phyloP scores from a whole-genome alignment of 2,797 vertebrate genomes.

The Halcyon leucocephala region DNA sequence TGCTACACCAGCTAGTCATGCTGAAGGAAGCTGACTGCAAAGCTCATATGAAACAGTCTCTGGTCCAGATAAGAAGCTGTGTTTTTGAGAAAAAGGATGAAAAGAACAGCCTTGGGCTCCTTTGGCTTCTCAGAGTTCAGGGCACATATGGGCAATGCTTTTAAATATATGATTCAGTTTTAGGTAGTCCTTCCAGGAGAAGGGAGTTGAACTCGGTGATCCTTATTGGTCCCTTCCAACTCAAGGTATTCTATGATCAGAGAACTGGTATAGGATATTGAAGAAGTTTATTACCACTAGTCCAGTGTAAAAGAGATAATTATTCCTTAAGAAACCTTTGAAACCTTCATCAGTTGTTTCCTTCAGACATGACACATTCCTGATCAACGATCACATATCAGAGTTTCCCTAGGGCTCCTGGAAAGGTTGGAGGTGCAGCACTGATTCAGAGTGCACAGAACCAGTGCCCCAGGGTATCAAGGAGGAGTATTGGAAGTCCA shows the following conservation, averaged over 20 bases:
- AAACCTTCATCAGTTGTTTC: not conserved
- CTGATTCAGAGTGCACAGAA: not conserved
- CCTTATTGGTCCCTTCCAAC: not conserved
- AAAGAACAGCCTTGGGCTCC: not conserved
- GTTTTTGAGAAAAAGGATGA: not conserved
- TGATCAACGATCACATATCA: not conserved
- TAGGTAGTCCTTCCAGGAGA: not conserved
- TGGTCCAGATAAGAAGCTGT: not conserved
- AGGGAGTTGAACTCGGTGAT: not conserved
- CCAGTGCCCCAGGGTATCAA: not conserved
- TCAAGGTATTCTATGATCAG: not conserved
- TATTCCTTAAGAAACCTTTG: not conserved
- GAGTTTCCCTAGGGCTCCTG: not conserved
- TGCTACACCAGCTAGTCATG: not conserved
- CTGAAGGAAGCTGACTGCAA: not conserved
- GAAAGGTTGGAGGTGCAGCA: not conserved
- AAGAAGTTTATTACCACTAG: not conserved
- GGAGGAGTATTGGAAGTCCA: not conserved
- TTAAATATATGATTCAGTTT: not conserved
- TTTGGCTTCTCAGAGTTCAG: not conserved
- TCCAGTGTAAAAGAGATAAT: not conserved
- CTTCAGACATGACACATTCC: not conserved
- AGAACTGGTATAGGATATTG: not conserved
- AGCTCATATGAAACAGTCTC: not conserved
- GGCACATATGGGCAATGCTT: accelerated